Base-by-base conservation (phyloP, 2,888 invertebrate genomes). In the Cosmia trapezina region DNA sequence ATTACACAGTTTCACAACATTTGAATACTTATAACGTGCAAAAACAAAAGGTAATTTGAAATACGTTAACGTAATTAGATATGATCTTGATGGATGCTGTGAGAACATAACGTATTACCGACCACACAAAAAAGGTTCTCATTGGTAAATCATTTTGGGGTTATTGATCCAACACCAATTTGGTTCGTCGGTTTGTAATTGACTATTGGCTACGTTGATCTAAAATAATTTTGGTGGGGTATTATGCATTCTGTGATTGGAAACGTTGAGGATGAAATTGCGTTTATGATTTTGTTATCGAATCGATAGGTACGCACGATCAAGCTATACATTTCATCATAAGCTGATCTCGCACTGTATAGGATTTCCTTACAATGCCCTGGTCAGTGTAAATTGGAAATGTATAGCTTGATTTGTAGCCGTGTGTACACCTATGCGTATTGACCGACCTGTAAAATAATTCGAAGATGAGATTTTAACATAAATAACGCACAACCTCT, bases 11-110 rank as follows among this genome's bases (percentile, higher is more conserved):
- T 72, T 76, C n/a, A 72, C 64, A 78, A 73, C 45, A 73, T 47
- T 49, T 57, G 76, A 72, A 75, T 67, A 65, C 49, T n/a, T n/a
- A n/a, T n/a, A 45, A 11, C 54, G 33, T 76, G 67, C 78, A 86
- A 86, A 84, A 86, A 85, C 73, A 88, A 88, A 88, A 87, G 80
- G 82, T 86, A 88, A 91, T 91, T 90, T 87, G 83, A 89, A 89
- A 87, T 89, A 85, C 86, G 87, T 89, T 88, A 89, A 88, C 86
- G 85, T 90, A 91, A 92, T 92, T 89, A 87, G 87, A 87, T 84
- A 80, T 87, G 89, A 91, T 90, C 88, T 87, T 93, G 93, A 93
- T 92, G 88, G 91, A 92, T 92, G 89, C 70, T 85, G 87, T 85
- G 85, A 86, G 88, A 88, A 88, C 81, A 87, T 88, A 86, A 86